Evolutionary conservation across 2,113 vertebrate species (phyloP).

Genomic region (Origma solitaria): DNA sequence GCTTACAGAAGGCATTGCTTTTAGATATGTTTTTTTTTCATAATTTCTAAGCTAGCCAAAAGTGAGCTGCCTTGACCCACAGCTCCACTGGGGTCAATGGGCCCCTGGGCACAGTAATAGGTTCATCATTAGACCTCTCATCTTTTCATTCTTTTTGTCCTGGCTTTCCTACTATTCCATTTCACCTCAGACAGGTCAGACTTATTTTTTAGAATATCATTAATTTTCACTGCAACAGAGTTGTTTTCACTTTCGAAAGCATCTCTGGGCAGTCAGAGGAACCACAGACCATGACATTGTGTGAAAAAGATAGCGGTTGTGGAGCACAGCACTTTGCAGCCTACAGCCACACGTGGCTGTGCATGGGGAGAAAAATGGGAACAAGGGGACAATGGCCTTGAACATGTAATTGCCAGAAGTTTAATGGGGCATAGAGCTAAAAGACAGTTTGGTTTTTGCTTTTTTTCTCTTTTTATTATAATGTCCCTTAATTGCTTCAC

Average conservation of each 20-base stretch:
- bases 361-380: not conserved
- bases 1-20: not conserved
- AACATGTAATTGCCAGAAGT: not conserved
- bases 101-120: not conserved
- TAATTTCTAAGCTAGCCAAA: not conserved
- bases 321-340: fast-evolving
- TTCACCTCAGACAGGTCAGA: not conserved
- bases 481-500: not conserved
- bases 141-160: not conserved
- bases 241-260: not conserved
- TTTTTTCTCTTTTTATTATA: not conserved
- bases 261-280: not conserved
- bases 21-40: not conserved
- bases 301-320: not conserved
- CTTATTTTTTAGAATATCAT: not conserved
- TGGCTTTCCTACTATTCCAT: not conserved
- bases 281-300: not conserved
- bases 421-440: not conserved
- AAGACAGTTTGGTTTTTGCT: not conserved
- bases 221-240: not conserved
- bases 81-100: not conserved
- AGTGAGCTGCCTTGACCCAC: not conserved
- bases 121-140: not conserved
- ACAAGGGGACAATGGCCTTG: not conserved
- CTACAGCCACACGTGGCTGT: not conserved